Percentiles rank a stretch among this genome's conserved stretches.
Conservation (phyloP, 1,140 invertebrate genomes). For the Maniola jurtina region DNA sequence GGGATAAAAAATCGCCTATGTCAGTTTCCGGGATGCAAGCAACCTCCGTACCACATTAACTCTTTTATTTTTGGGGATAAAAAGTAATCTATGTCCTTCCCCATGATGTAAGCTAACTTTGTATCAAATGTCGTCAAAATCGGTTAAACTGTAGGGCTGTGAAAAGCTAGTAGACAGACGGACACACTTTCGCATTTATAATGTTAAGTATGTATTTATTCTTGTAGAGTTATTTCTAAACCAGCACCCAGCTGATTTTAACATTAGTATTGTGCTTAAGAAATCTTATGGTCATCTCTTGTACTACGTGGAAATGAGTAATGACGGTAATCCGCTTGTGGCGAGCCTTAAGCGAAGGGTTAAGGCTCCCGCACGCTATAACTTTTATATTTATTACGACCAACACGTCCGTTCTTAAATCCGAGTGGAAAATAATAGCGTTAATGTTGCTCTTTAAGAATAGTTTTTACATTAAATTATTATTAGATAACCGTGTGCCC, state of each 20-base stretch:
- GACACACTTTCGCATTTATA: no score
- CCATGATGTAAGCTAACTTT: no score
- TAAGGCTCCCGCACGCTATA: conserved; percentile 52
- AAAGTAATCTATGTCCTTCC: no score
- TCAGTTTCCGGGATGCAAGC: no score
- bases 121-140: no score
- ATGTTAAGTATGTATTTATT: no score
- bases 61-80: no score
- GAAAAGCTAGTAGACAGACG: no score
- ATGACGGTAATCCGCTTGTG: conserved; percentile 74
- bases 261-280: background rate
- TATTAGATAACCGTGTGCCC: background rate
- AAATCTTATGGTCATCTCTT: background rate
- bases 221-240: no score
- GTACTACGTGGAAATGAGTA: conserved; percentile 58
- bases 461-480: background rate
- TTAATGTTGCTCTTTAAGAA: background rate
- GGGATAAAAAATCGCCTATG: no score
- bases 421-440: conserved; percentile 18
- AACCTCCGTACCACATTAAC: no score
- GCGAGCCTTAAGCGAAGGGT: conserved; percentile 71
- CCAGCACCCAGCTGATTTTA: background rate
- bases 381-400: conserved; percentile 71
- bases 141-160: no score
- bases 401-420: conserved; percentile 16